These are phyloP conservation scores for Hemitrygon akajei DNA, from an alignment of 2,797 vertebrate genomes.

Conservation along the genomic window DNA sequence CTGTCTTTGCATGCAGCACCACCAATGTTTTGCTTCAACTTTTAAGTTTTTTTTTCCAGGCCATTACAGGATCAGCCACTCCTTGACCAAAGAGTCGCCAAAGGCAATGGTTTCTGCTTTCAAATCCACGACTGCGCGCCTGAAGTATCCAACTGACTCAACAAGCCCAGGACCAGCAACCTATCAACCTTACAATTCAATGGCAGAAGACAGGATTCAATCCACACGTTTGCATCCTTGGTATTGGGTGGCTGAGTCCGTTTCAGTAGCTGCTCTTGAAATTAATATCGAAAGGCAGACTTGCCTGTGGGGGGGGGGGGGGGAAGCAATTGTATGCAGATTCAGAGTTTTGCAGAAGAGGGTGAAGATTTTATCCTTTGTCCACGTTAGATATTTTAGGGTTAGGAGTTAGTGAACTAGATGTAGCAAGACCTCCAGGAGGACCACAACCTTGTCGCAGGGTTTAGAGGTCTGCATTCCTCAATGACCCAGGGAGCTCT, in stretches of 20 bases:
- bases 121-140: conserved; percentile 54
- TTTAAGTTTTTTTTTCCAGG: conserved; percentile 50
- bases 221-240: not conserved
- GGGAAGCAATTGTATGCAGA: not conserved
- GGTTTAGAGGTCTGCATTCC: too few species aligned
- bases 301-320: not conserved
- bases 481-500: too few species aligned
- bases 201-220: not conserved
- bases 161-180: conserved; percentile 58
- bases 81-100: conserved; percentile 51
- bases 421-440: too few species aligned
- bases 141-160: conserved; percentile 41
- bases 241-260: conserved; percentile 1
- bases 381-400: not conserved
- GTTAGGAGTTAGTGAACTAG: not conserved
- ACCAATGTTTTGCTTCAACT: not conserved
- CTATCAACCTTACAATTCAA: conserved; percentile 53
- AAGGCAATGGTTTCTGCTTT: conserved; percentile 58
- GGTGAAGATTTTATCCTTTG: not conserved
- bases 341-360: not conserved
- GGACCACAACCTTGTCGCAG: too few species aligned
- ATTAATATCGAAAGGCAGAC: not conserved
- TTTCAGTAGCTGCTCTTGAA: not conserved
- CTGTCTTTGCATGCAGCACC: not conserved
- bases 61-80: conserved; percentile 57